Evolutionary conservation across 2,113 vertebrate species (phyloP).

Genomic region (Scolopax mira): DNA sequence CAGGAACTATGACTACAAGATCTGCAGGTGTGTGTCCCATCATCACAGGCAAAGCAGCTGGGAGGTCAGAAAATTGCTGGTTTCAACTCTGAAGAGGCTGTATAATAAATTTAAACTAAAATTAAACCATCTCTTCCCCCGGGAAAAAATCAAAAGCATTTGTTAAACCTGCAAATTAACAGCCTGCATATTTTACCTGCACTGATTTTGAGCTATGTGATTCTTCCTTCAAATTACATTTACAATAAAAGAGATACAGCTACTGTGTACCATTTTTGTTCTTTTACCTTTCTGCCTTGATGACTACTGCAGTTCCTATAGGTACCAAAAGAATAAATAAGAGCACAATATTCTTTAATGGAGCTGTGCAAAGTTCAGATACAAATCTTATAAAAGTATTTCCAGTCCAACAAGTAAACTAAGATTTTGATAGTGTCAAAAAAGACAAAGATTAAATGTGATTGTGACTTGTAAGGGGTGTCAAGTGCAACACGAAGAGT

Average conservation of each 20-base stretch:
- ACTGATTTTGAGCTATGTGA: neutral
- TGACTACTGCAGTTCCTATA: neutral
- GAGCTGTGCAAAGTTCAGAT: neutral
- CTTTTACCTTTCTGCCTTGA: neutral
- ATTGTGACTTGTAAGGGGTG: neutral
- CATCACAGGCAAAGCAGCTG: constrained; percentile 19
- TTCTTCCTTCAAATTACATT: constrained; percentile 7
- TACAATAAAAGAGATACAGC: neutral
- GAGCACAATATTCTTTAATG: neutral
- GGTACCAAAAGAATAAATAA: neutral
- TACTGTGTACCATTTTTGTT: neutral
- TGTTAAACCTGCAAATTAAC: neutral
- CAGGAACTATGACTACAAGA: neutral
- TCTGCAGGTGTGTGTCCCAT: neutral
- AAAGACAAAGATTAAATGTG: neutral
- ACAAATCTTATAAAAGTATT: neutral
- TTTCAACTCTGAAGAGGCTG: constrained; percentile 25
- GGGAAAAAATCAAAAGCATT: neutral
- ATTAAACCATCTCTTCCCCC: neutral
- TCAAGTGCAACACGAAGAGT: neutral
- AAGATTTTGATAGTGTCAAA: neutral
- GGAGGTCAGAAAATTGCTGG: constrained; percentile 18
- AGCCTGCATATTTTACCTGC: neutral
- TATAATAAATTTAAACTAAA: constrained; percentile 45
- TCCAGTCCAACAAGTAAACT: neutral